Evolutionary conservation across 2,113 vertebrate genomes (phyloP).

Genomic region (Sphaerodactylus townsendi): DNA sequence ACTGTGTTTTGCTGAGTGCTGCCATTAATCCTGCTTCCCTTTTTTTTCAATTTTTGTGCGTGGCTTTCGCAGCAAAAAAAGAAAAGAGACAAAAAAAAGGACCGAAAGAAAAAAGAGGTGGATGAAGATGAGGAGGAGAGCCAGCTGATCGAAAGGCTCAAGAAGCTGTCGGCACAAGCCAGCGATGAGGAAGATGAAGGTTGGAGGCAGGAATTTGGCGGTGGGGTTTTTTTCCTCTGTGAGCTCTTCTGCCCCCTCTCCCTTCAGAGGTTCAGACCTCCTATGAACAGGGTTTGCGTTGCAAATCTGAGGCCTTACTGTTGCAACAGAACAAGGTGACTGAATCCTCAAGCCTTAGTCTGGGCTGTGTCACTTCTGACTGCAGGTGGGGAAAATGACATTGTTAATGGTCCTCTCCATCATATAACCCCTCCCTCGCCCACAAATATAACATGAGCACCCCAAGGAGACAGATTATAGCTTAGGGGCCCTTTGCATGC

Average conservation of each 20-base stretch:
- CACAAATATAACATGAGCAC: too few relatives aligned
- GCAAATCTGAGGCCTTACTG: not conserved
- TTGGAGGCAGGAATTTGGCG: constrained; percentile 50
- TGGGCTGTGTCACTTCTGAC: too few relatives aligned
- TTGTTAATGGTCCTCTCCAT: too few relatives aligned
- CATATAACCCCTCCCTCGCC: too few relatives aligned
- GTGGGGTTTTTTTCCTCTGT: not conserved
- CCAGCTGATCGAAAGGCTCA: constrained; percentile 79
- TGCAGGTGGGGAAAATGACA: too few relatives aligned
- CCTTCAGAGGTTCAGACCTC: not conserved
- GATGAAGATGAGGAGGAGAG: constrained; percentile 77
- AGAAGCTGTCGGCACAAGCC: constrained; percentile 82
- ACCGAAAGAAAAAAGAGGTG: constrained; percentile 70
- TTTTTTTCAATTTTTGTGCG: not conserved
- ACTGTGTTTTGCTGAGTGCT: not conserved
- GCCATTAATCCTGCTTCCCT: too few relatives aligned
- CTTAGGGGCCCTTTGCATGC: too few relatives aligned
- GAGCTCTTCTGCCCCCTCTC: not conserved
- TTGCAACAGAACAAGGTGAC: too few relatives aligned
- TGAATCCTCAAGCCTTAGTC: too few relatives aligned
- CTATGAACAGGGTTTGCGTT: not conserved
- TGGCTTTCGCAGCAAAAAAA: constrained; percentile 70
- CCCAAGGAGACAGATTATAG: too few relatives aligned
- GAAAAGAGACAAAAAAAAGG: constrained; percentile 83
- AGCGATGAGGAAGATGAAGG: constrained; percentile 83